A percentile compares a stretch with the other conserved stretches of the same genome.
These are phyloP conservation scores for Sphaerophoria rueppellii DNA, from an alignment of 2,888 invertebrate genomes.

Conservation along the genomic window DNA sequence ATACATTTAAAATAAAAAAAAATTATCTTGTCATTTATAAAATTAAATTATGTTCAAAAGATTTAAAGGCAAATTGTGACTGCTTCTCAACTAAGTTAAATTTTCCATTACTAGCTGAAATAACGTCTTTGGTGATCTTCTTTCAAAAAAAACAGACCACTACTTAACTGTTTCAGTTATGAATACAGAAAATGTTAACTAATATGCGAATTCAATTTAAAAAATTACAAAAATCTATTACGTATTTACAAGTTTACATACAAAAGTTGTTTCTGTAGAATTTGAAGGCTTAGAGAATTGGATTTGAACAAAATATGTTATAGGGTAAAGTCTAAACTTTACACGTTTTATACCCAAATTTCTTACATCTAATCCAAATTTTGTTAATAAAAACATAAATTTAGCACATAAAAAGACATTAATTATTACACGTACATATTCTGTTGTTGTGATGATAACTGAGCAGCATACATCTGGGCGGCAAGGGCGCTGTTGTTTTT, in stretches of 20 bases:
- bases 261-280: conserved; percentile 38
- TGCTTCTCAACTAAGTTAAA: conserved; percentile 53
- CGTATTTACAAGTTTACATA: conserved; percentile 46
- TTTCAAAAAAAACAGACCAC: conserved; percentile 54
- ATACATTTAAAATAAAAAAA: conserved; percentile 30
- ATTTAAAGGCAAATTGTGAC: conserved; percentile 21
- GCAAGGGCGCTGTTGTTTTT: conserved; percentile 92
- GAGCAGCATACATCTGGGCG: conserved; percentile 97
- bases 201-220: conserved; percentile 31
- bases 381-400: conserved; percentile 46
- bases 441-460: conserved; percentile 96
- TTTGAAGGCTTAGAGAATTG: conserved; percentile 19
- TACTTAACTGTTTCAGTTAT: conserved; percentile 36
- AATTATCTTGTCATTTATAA: neutral
- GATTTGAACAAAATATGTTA: too few relatives aligned
- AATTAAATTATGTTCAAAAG: neutral
- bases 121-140: conserved; percentile 6
- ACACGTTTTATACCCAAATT: neutral
- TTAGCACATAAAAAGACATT: conserved; percentile 69
- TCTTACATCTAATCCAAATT: conserved; percentile 59
- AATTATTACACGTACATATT: conserved; percentile 89
- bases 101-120: neutral
- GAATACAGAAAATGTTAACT: conserved; percentile 41
- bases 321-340: too few relatives aligned
- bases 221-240: conserved; percentile 14